A percentile compares a stretch with the other conserved stretches of the same genome.
Evolutionary conservation across 2,797 vertebrate genomes (phyloP).

Genomic region (Acrocephalus scirpaceus): DNA sequence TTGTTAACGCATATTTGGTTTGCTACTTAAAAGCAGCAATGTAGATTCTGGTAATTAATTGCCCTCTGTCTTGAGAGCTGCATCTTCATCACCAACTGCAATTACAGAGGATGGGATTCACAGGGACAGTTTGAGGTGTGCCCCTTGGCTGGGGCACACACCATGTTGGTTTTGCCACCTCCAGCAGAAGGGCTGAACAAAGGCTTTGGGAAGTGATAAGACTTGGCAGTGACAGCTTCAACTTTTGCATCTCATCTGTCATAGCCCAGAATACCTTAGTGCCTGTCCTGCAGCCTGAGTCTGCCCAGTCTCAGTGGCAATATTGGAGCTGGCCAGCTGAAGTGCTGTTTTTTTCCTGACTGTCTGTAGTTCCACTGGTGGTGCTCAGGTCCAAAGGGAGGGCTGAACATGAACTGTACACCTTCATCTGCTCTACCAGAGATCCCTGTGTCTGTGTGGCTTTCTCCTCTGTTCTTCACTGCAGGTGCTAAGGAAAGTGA

Average conservation of each 20-base stretch:
- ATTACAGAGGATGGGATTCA: background rate
- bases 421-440: background rate
- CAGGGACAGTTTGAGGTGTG: background rate
- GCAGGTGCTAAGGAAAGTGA: background rate
- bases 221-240: background rate
- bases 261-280: fast-evolving
- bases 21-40: background rate
- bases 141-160: fast-evolving
- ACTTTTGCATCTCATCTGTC: background rate
- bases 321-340: background rate
- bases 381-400: background rate
- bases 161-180: fast-evolving
- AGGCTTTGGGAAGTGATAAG: background rate
- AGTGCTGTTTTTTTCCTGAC: background rate
- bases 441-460: background rate
- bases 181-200: background rate
- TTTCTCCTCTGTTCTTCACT: background rate
- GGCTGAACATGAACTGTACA: fast-evolving
- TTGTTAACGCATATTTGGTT: background rate
- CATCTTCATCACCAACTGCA: background rate
- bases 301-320: background rate
- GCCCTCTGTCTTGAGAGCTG: background rate
- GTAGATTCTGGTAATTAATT: background rate
- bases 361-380: background rate
- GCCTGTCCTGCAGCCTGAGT: background rate